Conservation (phyloP, 2,888 invertebrate genomes). For the Flexamia atlantica region DNA sequence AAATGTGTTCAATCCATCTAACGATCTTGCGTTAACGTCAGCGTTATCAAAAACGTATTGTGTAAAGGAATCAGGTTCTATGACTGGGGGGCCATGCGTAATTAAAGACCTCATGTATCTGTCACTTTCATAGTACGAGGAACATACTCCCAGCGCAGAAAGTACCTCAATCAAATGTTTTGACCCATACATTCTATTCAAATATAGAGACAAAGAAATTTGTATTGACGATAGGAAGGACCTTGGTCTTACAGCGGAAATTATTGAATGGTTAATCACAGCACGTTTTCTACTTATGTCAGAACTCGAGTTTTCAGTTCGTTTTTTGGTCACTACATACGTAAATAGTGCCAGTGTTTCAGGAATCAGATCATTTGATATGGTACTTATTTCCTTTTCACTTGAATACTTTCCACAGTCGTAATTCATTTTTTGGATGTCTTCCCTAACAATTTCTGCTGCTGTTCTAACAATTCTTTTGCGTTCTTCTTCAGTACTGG, state of each 20-base stretch:
- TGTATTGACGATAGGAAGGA: background rate
- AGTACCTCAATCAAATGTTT: slow-evolving; percentile 16
- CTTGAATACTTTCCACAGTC: too few species aligned
- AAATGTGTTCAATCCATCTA: slow-evolving; percentile 32
- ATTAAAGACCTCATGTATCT: background rate
- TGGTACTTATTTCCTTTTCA: too few species aligned
- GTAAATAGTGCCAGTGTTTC: too few species aligned
- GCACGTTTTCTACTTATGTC: too few species aligned
- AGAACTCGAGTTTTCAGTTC: too few species aligned
- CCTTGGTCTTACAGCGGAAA: slow-evolving; percentile 5
- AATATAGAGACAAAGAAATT: slow-evolving; percentile 11
- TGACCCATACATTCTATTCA: slow-evolving; percentile 31
- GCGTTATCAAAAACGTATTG: slow-evolving; percentile 31
- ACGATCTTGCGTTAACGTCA: background rate
- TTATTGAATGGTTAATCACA: slow-evolving; percentile 1
- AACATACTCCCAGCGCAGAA: background rate
- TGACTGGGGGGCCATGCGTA: background rate
- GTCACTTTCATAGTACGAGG: background rate
- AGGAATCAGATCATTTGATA: too few species aligned
- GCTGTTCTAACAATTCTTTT: too few species aligned
- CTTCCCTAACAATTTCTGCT: too few species aligned
- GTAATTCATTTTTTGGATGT: too few species aligned
- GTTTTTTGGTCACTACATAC: too few species aligned
- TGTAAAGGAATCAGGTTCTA: background rate
- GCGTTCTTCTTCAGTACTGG: too few species aligned